Evolutionary conservation across 2,888 invertebrate species (phyloP), one percentile per base, ranked within the genome.

Genomic region (Netelia inedita): DNA sequence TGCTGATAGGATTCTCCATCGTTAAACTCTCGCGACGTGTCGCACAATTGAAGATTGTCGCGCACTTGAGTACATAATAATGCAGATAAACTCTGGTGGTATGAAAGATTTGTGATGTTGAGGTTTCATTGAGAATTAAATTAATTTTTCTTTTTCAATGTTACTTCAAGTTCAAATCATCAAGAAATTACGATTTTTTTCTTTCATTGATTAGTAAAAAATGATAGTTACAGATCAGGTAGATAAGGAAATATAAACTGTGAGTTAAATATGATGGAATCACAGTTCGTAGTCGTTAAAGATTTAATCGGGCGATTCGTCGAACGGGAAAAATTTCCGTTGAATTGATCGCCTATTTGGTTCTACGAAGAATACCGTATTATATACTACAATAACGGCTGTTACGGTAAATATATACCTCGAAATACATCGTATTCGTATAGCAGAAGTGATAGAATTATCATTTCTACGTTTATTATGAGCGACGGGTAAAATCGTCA

Each of bases 401-500:
- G 1, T 23, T 28, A 59, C 65, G 65, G 65, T 65, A 71, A 57
- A 71, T 55, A 28, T 28, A 71, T 16, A 21, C 19, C 41, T 14
- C 41, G 43, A 43, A 28, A 19, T 16, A 19, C 65, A 21, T 71
- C 14, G 19, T 28, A 28, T 19, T 16, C 19, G 16, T 35, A 8
- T 11, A 19, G n/a, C 9, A 46, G 53, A 23, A 46, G n/a, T 9
- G 3, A 19, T 50, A 14, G 14, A 28, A 43, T 50, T 46, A 9
- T 61, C 10, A 19, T 28, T 63, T 9, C 8, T 23, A 23, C 2
- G 19, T 21, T n/a, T 57, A 53, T 16, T 57, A 28, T 5, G 28
- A 28, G 5, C 83, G 1, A 59, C 1, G 46, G 85, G 55, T 82
- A 85, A 82, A 68, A 65, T 55, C 65, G 72, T 71, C 41, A 23